Conservation (phyloP, 2,797 vertebrate species). For the Enoplosus armatus region DNA sequence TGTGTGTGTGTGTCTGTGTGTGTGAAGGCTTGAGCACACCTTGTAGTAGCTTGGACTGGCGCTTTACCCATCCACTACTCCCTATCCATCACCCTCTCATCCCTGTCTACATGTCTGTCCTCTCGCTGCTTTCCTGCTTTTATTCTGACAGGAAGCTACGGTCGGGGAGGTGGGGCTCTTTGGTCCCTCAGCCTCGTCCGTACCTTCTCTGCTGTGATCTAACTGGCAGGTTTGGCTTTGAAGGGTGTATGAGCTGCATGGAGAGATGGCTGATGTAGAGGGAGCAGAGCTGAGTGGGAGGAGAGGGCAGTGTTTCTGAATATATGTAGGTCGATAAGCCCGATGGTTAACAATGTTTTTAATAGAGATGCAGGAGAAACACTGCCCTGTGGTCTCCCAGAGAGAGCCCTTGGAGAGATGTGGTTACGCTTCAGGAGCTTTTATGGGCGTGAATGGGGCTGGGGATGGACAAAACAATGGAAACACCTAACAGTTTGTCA, state of each 20-base stretch:
- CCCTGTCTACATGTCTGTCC: constrained; percentile 42
- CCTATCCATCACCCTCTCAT: constrained; percentile 76
- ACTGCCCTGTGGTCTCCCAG: not conserved
- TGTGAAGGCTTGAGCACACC: constrained; percentile 61
- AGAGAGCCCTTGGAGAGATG: not conserved
- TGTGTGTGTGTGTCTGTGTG: constrained; percentile 54
- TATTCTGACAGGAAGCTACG: constrained; percentile 65
- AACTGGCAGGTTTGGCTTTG: constrained; percentile 69
- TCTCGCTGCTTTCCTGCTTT: constrained; percentile 62
- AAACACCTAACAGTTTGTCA: constrained; percentile 39
- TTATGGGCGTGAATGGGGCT: not conserved
- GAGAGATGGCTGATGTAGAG: constrained; percentile 47
- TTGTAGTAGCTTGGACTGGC: constrained; percentile 79
- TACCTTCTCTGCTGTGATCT: constrained; percentile 71
- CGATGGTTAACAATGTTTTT: not conserved
- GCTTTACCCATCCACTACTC: constrained; percentile 75
- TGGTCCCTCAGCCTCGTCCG: constrained; percentile 61
- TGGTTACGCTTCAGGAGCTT: not conserved
- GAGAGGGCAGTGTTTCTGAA: constrained; percentile 18
- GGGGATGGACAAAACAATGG: constrained; percentile 54
- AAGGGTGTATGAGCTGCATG: constrained; percentile 76
- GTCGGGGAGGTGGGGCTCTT: constrained; percentile 36
- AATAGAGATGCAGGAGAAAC: constrained; percentile 28
- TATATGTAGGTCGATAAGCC: not conserved
- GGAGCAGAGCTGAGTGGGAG: constrained; percentile 20